A percentile compares a stretch with the other conserved stretches of the same genome.
Evolutionary conservation across 2,888 invertebrate species (phyloP).

Genomic region (Pantelozetes paolii): DNA sequence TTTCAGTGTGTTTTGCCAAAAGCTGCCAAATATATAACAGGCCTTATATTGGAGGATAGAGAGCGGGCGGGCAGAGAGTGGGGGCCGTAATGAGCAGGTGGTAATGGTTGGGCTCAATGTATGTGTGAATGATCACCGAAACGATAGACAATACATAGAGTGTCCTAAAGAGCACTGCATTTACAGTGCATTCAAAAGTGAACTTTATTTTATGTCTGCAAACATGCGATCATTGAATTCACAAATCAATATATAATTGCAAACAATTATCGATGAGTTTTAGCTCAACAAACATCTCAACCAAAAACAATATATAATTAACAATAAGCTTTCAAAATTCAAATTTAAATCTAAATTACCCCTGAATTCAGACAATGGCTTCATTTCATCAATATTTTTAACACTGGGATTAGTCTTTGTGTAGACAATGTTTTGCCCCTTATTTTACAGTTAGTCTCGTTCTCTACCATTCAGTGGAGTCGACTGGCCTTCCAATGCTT

Average conservation of each 20-base stretch:
- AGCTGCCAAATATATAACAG: not conserved
- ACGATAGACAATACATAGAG: slow-evolving; percentile 2
- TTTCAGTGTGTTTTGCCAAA: not conserved
- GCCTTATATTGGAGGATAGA: not conserved
- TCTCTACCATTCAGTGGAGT: not conserved
- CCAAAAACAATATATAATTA: not conserved
- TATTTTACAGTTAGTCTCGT: not conserved
- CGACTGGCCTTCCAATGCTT: not conserved
- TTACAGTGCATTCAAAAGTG: not conserved
- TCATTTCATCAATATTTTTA: not conserved
- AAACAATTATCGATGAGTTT: not conserved
- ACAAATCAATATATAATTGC: slow-evolving; percentile 4
- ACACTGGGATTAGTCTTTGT: too few species aligned
- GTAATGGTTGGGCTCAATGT: slow-evolving; percentile 14
- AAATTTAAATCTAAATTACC: not conserved
- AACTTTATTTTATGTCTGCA: not conserved
- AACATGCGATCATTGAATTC: slow-evolving; percentile 9
- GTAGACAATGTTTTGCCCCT: too few species aligned
- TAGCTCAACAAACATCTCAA: not conserved
- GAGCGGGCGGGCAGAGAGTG: not conserved
- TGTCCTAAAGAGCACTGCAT: slow-evolving; percentile 6
- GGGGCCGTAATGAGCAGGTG: slow-evolving; percentile 8
- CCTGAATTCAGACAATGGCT: not conserved
- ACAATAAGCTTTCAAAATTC: not conserved
- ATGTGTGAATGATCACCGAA: not conserved